Base-by-base conservation (phyloP, 2,113 vertebrate genomes). In the Saccopteryx leptura region DNA sequence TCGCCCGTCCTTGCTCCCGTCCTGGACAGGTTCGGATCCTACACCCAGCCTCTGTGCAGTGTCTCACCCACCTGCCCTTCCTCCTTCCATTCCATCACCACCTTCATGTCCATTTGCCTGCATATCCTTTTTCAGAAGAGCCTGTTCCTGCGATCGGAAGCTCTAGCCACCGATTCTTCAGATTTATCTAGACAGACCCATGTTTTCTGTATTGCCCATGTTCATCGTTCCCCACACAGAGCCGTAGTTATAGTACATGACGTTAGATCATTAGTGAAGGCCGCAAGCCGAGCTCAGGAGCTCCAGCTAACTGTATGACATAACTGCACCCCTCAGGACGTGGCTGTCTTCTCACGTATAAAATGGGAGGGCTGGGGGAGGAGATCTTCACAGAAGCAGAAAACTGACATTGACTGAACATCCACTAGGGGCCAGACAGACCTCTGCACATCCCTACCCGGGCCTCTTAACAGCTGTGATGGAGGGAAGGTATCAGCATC, bases 391-490 rank as follows among this genome's bases (percentile, higher is more conserved):
- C 0, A 18, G 58, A 58, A 80, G 76, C 91, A 75, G 61, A 93
- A 88, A 93, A 65, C 3, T 26, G 80, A 80, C 54, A 66, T 19
- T 31, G n/a, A 24, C 75, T 9, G 19, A 15, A 48, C 24, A 60
- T 21, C 26, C 9, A 12, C 3, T 13, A 9, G 9, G 24, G 31
- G 33, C 14, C 39, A 39, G 69, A 74, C 28, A 54, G 52, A 61
- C 2, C 74, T 80, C 58, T 58, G 26, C 18, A 10, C 3, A 0
- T 2, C 48, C 48, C n/a, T 13, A 5, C 1, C 2, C 8, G 4
- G 66, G 23, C 23, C 60, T 80, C 60, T 80, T 21, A 39, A 15
- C 31, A n/a, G 8, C 3, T 5, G 31, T 1, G 58, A 50, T 19
- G 52, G 46, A 61, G 89, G 24, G 24, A 19, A 39, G 12, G n/a